Conservation (phyloP, 2,797 vertebrate genomes). For the Gephyroberyx darwinii region DNA sequence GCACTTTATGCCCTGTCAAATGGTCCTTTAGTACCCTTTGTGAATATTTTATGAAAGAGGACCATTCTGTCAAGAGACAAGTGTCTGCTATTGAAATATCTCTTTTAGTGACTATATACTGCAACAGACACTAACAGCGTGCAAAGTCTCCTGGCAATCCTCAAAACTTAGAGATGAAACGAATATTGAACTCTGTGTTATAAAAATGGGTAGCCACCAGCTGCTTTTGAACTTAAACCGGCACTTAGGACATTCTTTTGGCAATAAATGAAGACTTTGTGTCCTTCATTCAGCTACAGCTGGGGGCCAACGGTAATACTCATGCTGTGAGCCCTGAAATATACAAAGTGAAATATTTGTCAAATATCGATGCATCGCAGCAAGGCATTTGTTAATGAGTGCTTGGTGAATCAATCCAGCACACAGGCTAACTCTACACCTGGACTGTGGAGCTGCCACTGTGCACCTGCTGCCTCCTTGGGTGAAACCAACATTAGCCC, state of each 20-base stretch:
- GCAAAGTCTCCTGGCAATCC: conserved; percentile 19
- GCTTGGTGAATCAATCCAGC: conserved; percentile 13
- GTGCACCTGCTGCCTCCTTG: conserved; percentile 48
- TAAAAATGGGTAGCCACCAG: neutral
- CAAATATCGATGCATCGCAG: neutral
- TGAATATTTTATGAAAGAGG: conserved; percentile 57
- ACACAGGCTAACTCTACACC: conserved; percentile 41
- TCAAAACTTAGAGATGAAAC: conserved; percentile 33
- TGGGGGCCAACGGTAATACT: neutral
- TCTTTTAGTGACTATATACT: conserved; percentile 21
- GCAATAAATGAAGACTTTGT: neutral
- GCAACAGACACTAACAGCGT: conserved; percentile 1
- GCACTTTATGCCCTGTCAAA: conserved; percentile 46
- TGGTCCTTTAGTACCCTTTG: conserved; percentile 51
- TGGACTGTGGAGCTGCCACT: conserved; percentile 36
- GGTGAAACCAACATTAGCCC: conserved; percentile 61
- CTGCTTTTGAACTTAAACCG: conserved; percentile 1
- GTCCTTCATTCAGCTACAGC: neutral
- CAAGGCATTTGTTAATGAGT: conserved; percentile 12
- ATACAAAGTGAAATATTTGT: neutral
- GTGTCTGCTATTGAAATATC: conserved; percentile 29
- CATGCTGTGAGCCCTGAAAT: neutral
- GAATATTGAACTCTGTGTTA: conserved; percentile 6
- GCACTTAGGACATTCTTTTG: neutral
- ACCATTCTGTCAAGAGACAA: conserved; percentile 47